Evolutionary conservation across 2,888 invertebrate species (phyloP), one percentile per base, ranked within the genome.

Genomic region (Anaspis maculata): DNA sequence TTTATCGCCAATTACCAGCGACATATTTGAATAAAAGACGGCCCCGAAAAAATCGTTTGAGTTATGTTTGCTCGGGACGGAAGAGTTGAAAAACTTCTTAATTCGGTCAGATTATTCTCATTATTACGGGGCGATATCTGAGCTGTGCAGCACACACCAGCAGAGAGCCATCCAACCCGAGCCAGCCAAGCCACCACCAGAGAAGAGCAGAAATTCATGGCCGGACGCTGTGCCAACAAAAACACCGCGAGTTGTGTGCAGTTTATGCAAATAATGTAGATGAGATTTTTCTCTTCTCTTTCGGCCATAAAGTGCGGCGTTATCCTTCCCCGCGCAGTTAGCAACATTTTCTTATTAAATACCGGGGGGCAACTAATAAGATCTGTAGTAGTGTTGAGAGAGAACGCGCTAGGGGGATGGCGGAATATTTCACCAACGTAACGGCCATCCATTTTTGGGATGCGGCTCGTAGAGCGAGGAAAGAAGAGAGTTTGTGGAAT

Each of bases 241-340:
- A 54, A 52, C 52, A 51, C 50, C 49, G 47, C 51, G 53, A 53
- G 50, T 55, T 57, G 57, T 57, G 56, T 61, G 61, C 62, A 62
- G 59, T 67, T 67, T 66, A 67, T 66, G 65, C 64, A 67, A 67
- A 67, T 65, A 64, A 64, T 62, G 61, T 61, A 63, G 64, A 65
- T 64, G 63, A 62, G 63, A 61, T 64, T 65, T 64, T 64, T 63
- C 61, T 59, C 59, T 61, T 58, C 55, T 57, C 52, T 52, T 46
- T 49, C 48, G 54, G 57, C 51, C 54, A 57, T 62, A 62, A 62
- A 63, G 49, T 61, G 54, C 46, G 56, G 58, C 51, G 59, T 63
- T 62, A 64, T 63, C 61, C 63, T 52, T 55, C 56, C 48, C 45
- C 49, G 50, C 54, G 49, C 55, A 56, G 54, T 63, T 59, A 58